Conservation (phyloP, 2,113 vertebrate species). For the Candoia aspera region DNA sequence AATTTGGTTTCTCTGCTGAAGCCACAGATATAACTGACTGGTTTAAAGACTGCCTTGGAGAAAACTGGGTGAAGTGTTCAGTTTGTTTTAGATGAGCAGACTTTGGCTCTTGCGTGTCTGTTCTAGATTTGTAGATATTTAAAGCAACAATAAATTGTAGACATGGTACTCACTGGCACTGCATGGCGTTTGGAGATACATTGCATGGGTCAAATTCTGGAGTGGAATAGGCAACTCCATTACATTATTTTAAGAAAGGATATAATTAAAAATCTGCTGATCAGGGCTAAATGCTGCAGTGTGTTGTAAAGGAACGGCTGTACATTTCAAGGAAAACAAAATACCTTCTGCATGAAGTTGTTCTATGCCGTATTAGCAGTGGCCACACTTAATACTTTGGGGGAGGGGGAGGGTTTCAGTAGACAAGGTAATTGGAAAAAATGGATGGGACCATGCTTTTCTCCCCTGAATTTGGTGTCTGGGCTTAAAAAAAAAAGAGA, state of each 20-base stretch:
- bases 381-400: too few species aligned
- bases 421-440: too few species aligned
- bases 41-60: background rate
- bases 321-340: background rate
- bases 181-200: background rate
- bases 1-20: background rate
- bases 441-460: too few species aligned
- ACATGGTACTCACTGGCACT: background rate
- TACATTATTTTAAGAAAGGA: conserved; percentile 2
- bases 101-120: background rate
- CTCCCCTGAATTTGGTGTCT: too few species aligned
- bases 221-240: too few species aligned
- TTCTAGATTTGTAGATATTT: background rate
- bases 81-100: background rate
- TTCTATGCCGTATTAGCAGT: background rate
- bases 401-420: too few species aligned
- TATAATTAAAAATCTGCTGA: background rate
- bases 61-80: background rate
- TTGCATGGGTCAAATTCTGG: background rate
- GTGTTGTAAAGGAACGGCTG: background rate
- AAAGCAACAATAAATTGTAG: background rate
- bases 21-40: background rate
- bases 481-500: too few species aligned
- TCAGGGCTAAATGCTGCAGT: background rate
- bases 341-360: background rate